Evolutionary conservation across 92 coral and sea anemone genomes (phyloP), one percentile per base, ranked within the genome.

Genomic region (Metridium senile): DNA sequence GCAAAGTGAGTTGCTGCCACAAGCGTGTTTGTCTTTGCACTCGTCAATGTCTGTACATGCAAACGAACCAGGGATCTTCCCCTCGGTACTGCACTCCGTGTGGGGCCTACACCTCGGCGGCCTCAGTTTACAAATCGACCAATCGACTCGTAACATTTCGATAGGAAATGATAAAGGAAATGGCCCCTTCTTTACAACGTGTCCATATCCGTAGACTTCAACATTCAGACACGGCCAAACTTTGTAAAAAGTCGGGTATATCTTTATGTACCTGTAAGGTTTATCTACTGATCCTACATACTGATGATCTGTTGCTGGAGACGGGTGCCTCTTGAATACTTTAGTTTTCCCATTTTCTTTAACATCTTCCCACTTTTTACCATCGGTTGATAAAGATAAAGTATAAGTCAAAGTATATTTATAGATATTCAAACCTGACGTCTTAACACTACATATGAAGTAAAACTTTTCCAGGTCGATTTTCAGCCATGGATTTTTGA

Each of bases 41-140:
- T 76, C 81, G 52, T 76, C 73, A 16, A 76, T 66, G 33, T 76
- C 81, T 18, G 19, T 16, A 26, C 81, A 76, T 20, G 73, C 81
- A 26, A 23, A 66, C 3, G 29, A 11, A 32, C 71, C 80, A 0
- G 9, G 70, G 21, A 16, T 22, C 6, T 33, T 21, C 1, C 56
- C 56, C 27, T 75, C 80, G n/a, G 2, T 39, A 13, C 19, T 43
- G 32, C 80, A 75, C n/a, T 29, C 80, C 1, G 70, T 70, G 18
- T 34, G 33, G n/a, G 70, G 71, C 28, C 11, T 62, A 29, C 13
- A 33, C 30, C 80, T 58, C 1, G 58, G 32, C 17, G 70, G 58
- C 18, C 59, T 70, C 1, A 75, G 80, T 21, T 75, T 75, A 26
- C 80, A 75, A 1, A 35, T 57, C 58, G 80, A 8, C 23, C 80